These are phyloP conservation scores for Lipotes vexillifer DNA, from an alignment of 2,113 vertebrate genomes.

Conservation along the genomic window DNA sequence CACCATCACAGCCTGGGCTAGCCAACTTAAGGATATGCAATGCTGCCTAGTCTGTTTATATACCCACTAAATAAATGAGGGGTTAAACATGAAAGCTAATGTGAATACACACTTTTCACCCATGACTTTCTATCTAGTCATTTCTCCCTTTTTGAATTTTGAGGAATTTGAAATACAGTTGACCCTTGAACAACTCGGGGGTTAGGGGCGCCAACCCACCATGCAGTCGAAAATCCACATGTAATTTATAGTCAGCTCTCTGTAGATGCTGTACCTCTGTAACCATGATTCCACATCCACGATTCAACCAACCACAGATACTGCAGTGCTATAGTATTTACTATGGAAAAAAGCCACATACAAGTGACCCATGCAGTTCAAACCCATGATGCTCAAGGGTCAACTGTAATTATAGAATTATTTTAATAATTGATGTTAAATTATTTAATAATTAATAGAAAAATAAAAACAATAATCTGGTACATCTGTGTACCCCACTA, in stretches of 20 bases:
- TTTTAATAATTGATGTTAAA: not conserved
- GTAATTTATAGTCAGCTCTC: not conserved
- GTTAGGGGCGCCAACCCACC: not conserved
- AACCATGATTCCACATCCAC: not conserved
- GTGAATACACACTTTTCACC: not conserved
- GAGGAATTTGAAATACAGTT: not conserved
- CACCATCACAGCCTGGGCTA: not conserved
- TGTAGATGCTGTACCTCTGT: not conserved
- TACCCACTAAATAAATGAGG: not conserved
- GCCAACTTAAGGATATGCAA: not conserved
- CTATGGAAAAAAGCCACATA: not conserved
- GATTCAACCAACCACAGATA: not conserved
- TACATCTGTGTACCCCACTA: not conserved
- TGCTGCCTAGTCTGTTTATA: not conserved
- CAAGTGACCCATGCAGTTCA: not conserved
- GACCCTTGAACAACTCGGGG: not conserved
- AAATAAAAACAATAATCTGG: not conserved
- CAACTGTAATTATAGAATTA: not conserved
- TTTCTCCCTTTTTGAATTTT: not conserved
- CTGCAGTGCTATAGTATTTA: not conserved
- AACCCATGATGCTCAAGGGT: not conserved
- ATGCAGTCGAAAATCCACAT: not conserved
- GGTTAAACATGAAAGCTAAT: not conserved
- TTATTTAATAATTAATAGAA: not conserved
- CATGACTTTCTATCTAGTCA: not conserved